Conservation (phyloP, 2,797 vertebrate species). For the Poecilia picta region DNA sequence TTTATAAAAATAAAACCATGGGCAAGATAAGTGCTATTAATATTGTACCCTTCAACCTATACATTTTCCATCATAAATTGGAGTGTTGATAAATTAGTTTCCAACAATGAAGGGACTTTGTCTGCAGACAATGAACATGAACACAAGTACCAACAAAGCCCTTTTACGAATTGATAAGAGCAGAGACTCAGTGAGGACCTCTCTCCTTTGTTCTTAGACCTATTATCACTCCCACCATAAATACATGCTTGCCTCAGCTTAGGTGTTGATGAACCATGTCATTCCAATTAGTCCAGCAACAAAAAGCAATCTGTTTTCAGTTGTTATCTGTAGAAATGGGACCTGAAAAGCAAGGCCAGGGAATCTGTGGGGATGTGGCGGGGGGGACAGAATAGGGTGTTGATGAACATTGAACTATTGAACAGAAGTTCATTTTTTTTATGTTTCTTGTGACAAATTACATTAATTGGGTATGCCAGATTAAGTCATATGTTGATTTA, state of each 20-base stretch:
- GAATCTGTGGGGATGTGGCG: not conserved
- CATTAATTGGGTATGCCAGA: conserved; percentile 16
- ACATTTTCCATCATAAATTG: not conserved
- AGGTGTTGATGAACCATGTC: conserved; percentile 72
- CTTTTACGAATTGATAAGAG: conserved; percentile 46
- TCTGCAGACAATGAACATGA: conserved; percentile 24
- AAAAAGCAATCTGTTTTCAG: conserved; percentile 66
- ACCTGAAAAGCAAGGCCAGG: conserved; percentile 24
- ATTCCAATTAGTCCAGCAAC: conserved; percentile 64
- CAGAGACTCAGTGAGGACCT: conserved; percentile 53
- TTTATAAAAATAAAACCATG: not conserved
- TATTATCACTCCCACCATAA: conserved; percentile 40
- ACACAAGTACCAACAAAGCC: conserved; percentile 15
- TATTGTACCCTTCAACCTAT: not conserved
- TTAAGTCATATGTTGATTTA: conserved; percentile 12
- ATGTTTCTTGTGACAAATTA: conserved; percentile 21
- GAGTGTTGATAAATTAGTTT: not conserved
- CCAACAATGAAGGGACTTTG: not conserved
- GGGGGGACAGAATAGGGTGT: conserved; percentile 27
- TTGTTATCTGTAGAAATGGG: conserved; percentile 59
- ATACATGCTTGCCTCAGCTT: conserved; percentile 39
- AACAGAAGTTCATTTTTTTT: conserved; percentile 32
- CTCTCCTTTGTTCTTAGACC: conserved; percentile 33
- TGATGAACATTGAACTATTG: conserved; percentile 42
- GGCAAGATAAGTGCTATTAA: not conserved